Base-by-base conservation (phyloP, 1,140 invertebrate species). In the Chionoecetes opilio region DNA sequence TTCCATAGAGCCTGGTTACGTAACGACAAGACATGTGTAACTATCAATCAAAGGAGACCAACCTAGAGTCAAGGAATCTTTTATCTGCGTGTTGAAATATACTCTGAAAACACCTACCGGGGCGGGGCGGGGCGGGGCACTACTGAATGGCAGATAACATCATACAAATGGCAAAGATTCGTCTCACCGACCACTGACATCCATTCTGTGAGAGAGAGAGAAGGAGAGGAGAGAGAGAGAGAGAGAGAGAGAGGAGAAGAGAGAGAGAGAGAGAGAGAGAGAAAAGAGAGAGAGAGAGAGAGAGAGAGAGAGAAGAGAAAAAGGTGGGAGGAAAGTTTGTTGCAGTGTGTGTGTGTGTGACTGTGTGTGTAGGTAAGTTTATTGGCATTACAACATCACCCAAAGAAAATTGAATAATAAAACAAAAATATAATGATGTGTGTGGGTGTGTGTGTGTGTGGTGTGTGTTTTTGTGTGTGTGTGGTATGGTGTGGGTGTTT, bases 201-300 rank as follows among this genome's bases (percentile, higher is more conserved):
- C 41, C 41, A 46, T 46, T 46, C 14, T 53, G 63, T n/a, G 63
- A 75, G 63, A 75, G 63, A 75, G 5, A n/a, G 63, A n/a, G 63
- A n/a, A 26, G n/a, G 63, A 75, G n/a, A n/a, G n/a, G 41, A 46
- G 41, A 46, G 41, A 46, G 41, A 46, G 41, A 46, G 41, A 46
- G 41, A 46, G 41, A 46, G 41, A 46, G 41, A n/a, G n/a, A n/a
- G n/a, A n/a, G n/a, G n/a, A n/a, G n/a, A n/a, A n/a, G n/a, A n/a
- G n/a, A 11, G 9, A 21, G 53, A 21, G 8, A 26, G 8, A n/a
- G 63, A 75, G 63, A 75, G 63, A 75, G 63, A 75, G 63, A 75
- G 63, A 75, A 26, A 75, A n/a, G 63, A 75, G 63, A 75, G 63
- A 75, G 63, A 75, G 63, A 75, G 63, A 75, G 63, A 75, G 63